Evolutionary conservation across 2,888 invertebrate genomes (phyloP), one percentile per base, ranked within the genome.

Genomic region (Plagiodera versicolora): DNA sequence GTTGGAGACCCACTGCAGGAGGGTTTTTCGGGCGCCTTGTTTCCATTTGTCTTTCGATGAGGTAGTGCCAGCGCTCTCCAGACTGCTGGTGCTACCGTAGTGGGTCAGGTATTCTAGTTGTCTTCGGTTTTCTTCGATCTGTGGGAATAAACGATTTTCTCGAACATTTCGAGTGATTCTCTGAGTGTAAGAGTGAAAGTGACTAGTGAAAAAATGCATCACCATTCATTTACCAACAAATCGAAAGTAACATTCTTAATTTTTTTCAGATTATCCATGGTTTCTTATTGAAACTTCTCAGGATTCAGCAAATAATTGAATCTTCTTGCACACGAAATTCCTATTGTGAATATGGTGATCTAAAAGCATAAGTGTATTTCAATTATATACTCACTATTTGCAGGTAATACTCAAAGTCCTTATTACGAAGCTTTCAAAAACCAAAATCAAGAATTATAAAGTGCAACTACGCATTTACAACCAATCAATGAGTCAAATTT

Each of bases 41-140:
- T 92, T 93, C 91, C 92, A 92, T 79, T 85, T 86, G 70, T 88
- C 87, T 77, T 83, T 85, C 69, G 87, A 87, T 48, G 89, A 88
- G 53, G 88, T 86, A 50, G 89, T 88, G 60, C 90, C 88, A 64
- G 89, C 87, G 64, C 92, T 92, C 79, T 93, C 93, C 76, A 93
- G 90, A 83, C 91, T 91, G 66, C 90, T 89, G 67, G 91, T 90
- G 69, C 91, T 92, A 77, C 91, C 89, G 69, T 89, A 88, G 69
- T 90, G 91, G 57, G 90, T 91, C 70, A 94, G 85, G 78, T 93
- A 92, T 79, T 93, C 92, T 75, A 95, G 83, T 69, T 92, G 92
- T 74, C 92, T 87, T 75, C 94, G 93, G 81, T 95, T 94, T 83
- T 96, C 95, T 84, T 96, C 96, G 80, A 96, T 96, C 96, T 96